Evolutionary conservation across 2,888 invertebrate species (phyloP).

Genomic region (Idaea biselata): DNA sequence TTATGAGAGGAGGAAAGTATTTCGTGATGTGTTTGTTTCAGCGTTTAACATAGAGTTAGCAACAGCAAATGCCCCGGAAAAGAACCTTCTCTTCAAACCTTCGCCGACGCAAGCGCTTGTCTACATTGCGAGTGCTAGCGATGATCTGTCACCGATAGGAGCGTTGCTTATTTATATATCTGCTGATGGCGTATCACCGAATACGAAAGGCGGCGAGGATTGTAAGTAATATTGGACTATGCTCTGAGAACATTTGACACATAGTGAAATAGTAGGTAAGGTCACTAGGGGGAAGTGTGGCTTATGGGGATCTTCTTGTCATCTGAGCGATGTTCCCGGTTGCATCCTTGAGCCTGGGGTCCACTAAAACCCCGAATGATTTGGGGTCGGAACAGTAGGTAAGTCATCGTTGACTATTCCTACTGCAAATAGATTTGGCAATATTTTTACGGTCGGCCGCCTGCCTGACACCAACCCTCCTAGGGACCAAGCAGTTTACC

Average conservation of each 20-base stretch:
- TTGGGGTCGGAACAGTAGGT: too few species aligned
- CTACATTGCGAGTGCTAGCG: conserved; percentile 94
- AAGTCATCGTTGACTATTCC: too few species aligned
- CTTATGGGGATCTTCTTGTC: too few species aligned
- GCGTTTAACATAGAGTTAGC: conserved; percentile 9
- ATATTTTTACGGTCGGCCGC: too few species aligned
- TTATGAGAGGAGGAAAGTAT: neutral
- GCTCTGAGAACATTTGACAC: neutral
- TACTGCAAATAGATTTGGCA: too few species aligned
- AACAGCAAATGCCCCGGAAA: conserved; percentile 50
- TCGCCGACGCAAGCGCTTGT: conserved; percentile 96
- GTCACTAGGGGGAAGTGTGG: too few species aligned
- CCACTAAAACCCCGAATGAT: too few species aligned
- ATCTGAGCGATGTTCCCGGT: too few species aligned
- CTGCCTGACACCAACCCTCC: too few species aligned
- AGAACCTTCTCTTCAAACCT: conserved; percentile 97
- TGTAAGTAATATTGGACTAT: conserved; percentile 79
- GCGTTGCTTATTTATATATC: conserved; percentile 95
- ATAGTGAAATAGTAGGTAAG: too few species aligned
- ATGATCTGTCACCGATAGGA: conserved; percentile 95
- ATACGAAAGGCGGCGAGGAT: conserved; percentile 91
- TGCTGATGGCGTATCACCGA: conserved; percentile 93
- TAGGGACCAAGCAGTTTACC: too few species aligned
- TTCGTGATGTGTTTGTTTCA: conserved; percentile 23
- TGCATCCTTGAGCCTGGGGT: too few species aligned